Conservation (phyloP, 2,888 invertebrate genomes). For the Amiota communis region DNA sequence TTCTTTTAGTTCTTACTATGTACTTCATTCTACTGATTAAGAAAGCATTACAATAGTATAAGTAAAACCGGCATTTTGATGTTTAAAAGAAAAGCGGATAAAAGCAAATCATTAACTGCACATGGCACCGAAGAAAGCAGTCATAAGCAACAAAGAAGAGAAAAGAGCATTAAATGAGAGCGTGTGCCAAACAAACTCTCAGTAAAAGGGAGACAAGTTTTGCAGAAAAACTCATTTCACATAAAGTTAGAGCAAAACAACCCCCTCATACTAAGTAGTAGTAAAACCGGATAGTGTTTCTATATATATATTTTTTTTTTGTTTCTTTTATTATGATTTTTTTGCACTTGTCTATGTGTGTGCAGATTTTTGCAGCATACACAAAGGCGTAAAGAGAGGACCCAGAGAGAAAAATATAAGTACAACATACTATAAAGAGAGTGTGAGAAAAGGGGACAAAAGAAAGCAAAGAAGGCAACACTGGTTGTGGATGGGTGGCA, state of each 20-base stretch:
- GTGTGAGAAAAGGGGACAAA: neutral
- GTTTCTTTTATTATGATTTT: neutral
- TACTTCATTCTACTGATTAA: neutral
- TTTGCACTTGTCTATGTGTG: slow-evolving; percentile 8
- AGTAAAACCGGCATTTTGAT: slow-evolving; percentile 24
- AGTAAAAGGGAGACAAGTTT: neutral
- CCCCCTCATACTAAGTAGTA: neutral
- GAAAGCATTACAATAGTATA: neutral
- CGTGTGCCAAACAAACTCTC: slow-evolving; percentile 37
- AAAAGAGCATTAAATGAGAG: neutral
- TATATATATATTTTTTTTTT: neutral
- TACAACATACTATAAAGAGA: neutral
- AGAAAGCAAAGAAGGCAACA: neutral
- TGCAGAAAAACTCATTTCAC: no score
- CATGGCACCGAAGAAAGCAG: slow-evolving; percentile 14
- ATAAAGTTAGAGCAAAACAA: neutral
- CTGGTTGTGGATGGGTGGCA: neutral
- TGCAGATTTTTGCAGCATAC: slow-evolving; percentile 30
- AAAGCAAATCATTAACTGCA: slow-evolving; percentile 49
- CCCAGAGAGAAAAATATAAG: neutral
- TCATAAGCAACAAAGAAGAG: neutral
- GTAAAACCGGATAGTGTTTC: neutral
- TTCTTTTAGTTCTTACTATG: neutral
- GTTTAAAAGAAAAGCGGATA: slow-evolving; percentile 22
- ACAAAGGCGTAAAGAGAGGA: slow-evolving; percentile 15